phyloP scores from a whole-genome alignment of 30 jellyfish, hydroid and myxozoan species.

The Calvadosia cruxmelitensis region DNA sequence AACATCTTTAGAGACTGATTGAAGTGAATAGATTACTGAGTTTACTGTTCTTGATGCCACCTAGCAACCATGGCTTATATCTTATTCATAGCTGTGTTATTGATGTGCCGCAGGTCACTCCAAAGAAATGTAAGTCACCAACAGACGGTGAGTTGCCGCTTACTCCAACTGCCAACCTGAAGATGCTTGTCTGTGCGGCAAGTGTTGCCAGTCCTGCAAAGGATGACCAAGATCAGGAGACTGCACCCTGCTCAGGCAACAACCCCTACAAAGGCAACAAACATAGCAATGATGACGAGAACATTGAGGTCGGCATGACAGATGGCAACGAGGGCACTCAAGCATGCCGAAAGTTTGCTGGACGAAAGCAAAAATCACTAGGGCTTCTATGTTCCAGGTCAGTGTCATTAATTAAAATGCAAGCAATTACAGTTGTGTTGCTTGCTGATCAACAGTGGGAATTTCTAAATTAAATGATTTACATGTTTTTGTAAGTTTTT shows the following conservation, averaged over 20 bases:
- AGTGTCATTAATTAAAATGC: not conserved
- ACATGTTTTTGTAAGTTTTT: too few species aligned
- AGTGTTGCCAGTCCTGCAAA: slow-evolving; percentile 39
- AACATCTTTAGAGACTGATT: too few species aligned
- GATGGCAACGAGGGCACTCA: not conserved
- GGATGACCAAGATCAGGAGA: not conserved
- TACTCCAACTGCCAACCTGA: slow-evolving; percentile 80
- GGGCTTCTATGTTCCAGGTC: slow-evolving; percentile 72
- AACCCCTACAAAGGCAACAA: too few species aligned
- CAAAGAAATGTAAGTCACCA: not conserved
- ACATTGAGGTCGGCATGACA: too few species aligned
- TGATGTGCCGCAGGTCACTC: not conserved
- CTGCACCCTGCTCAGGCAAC: too few species aligned
- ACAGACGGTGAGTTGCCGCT: slow-evolving; percentile 12
- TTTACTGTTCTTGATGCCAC: too few species aligned
- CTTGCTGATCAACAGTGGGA: not conserved
- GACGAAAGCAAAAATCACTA: slow-evolving; percentile 61
- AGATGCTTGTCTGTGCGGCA: slow-evolving; percentile 84
- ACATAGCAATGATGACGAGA: too few species aligned
- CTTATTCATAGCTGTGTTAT: too few species aligned
- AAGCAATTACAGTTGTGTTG: not conserved
- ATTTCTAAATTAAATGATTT: not conserved
- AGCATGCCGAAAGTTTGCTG: not conserved
- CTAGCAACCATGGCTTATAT: too few species aligned
- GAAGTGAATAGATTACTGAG: too few species aligned